Base-by-base conservation (phyloP, 1,140 invertebrate species). In the Aricia agestis region DNA sequence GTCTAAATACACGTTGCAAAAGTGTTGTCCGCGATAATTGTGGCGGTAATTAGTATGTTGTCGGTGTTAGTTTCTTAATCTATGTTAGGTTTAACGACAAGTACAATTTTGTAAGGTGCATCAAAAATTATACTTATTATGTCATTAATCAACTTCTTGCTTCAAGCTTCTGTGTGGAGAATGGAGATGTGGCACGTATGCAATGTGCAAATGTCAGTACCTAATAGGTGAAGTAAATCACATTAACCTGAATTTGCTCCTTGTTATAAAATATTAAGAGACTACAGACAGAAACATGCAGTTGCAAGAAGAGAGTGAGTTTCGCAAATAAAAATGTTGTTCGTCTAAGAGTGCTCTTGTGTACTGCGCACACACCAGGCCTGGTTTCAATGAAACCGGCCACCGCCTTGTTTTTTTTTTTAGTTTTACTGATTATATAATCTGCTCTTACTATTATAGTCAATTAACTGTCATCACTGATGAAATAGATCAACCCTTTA, bases 141-240 rank as follows among this genome's bases (percentile, higher is more conserved):
- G 18, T 63, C 59, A 63, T 63, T 63, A 63, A 63, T 63, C 59
- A 63, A 17, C 59, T 63, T 63, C 2, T 63, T 63, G 19, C 59
- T 7, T 63, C 19, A 25, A 19, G 18, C 45, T 19, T 63, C 59
- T 19, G 18, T 15, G 45, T 9, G 10, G 13, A 52, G 45, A 52
- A 10, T 9, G 10, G 13, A 52, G 45, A 52, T 52, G 45, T 15
- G 45, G 45, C 45, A 52, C 9, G n/a, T n/a, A 52, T 0, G 45
- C 9, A 52, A 4, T 15, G 45, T 52, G 45, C 45, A 36, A 36
- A 36, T 36, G 6, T 9, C 45, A 15, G 1, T 45, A 10, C 9
- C 42, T 45, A 45, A 45, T 45, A 10, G 32, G 2, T 3, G 9
- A 45, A 52, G 45, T 52, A 52, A 13, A 52, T 9, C 11, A 52